Base-by-base conservation (phyloP, 30 jellyfish, hydroid and myxozoan genomes). In the Aurelia aurita region DNA sequence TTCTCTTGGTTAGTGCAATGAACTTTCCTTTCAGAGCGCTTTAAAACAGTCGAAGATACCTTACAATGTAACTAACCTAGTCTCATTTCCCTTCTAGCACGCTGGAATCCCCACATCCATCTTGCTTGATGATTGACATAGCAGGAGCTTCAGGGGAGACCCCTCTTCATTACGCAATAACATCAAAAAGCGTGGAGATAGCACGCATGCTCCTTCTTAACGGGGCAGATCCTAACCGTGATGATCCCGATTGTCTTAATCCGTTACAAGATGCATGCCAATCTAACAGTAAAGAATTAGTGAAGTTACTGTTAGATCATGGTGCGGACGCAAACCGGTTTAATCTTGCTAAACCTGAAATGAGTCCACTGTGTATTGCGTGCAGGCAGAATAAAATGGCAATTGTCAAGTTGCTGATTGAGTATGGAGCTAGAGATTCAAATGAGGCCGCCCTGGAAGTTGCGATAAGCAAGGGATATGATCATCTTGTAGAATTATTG, bases 231-330 rank as follows among this genome's bases (percentile, higher is more conserved):
- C 89, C 95, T 28, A 85, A 85, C 58, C 82, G 80, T 44, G 46
- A 15, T 39, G 91, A 77, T 77, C 44, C 70, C 19, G 54, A 39
- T 16, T 77, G 80, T 4, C 60, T 55, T 72, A 82, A 90, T 14
- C 96, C 98, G 10, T 69, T 91, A 21, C 98, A 91, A 44, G 82
- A 57, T 25, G 91, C 98, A 6, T 67, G 89, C 43, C 80, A 35
- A 53, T 49, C 32, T 28, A 76, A 57, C 28, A 55, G 62, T 13
- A 46, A 25, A 21, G 87, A 88, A 20, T 51, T 86, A 55, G 95
- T 87, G 21, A 76, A 74, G 32, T 54, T 80, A 21, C 71, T 92
- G 63, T 58, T 92, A 27, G 60, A 55, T 29, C 78, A 81, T 72
- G 96, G 91, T 2, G 97, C 92, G 1, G 84, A 92, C 58, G 68